A percentile compares a stretch with the other conserved stretches of the same genome.
Conservation (phyloP, 2,888 invertebrate species). For the Eremobia ochroleuca region DNA sequence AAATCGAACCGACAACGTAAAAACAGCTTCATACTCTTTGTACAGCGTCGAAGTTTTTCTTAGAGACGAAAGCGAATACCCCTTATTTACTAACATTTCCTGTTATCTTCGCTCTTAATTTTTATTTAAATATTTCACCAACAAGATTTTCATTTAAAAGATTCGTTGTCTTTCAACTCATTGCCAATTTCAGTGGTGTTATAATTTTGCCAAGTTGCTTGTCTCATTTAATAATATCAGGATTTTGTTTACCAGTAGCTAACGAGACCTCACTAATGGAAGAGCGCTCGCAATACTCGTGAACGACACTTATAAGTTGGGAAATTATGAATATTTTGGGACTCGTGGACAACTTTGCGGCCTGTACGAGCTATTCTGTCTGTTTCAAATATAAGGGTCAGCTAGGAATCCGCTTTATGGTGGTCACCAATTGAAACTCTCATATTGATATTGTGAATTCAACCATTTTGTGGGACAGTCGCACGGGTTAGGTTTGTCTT, state of each 20-base stretch:
- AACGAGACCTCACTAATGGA: constrained; percentile 72
- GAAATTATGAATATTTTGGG: constrained; percentile 18
- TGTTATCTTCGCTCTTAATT: no score
- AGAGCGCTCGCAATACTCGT: constrained; percentile 66
- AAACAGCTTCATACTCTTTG: not conserved
- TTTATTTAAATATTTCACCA: constrained; percentile 14
- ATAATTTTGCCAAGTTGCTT: constrained; percentile 32
- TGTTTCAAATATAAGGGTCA: not conserved
- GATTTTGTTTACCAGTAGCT: constrained; percentile 73
- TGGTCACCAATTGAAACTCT: no score
- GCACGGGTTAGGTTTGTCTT: no score
- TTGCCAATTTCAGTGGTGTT: constrained; percentile 45
- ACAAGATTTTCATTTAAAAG: constrained; percentile 28
- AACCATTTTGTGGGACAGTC: no score
- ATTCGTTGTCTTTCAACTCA: constrained; percentile 39
- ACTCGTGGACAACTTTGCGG: not conserved
- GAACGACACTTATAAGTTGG: constrained; percentile 74
- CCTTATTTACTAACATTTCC: no score
- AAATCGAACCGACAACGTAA: not conserved
- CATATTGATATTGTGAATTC: no score
- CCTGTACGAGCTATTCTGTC: not conserved
- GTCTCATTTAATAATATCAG: constrained; percentile 61
- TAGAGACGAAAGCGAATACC: not conserved
- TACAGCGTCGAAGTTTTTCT: not conserved
- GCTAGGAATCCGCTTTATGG: not conserved